phyloP scores from a whole-genome alignment of 2,888 invertebrate species.

The Rhogogaster chlorosoma region DNA sequence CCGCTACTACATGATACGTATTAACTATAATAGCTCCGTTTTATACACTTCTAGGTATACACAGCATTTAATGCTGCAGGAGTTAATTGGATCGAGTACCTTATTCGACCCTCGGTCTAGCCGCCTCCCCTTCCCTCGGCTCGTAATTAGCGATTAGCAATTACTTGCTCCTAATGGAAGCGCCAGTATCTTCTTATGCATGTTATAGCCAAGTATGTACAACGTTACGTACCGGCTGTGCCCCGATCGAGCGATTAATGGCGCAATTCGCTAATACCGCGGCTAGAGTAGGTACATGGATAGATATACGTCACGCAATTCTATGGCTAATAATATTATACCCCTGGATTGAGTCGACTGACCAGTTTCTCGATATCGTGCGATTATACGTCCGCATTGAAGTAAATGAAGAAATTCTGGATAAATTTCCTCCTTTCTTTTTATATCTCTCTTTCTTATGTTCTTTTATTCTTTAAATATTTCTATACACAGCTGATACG shows the following conservation, averaged over 20 bases:
- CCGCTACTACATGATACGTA: not conserved
- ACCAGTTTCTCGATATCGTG: not conserved
- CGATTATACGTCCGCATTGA: too few species aligned
- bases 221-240: not conserved
- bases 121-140: slow-evolving; percentile 33
- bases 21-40: not conserved
- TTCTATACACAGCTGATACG: not conserved
- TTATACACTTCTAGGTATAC: not conserved
- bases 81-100: slow-evolving; percentile 43
- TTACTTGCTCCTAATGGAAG: slow-evolving; percentile 65
- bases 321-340: not conserved
- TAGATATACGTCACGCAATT: slow-evolving; percentile 23
- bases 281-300: slow-evolving; percentile 53
- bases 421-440: too few species aligned
- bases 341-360: not conserved
- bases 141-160: slow-evolving; percentile 77
- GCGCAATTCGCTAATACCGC: slow-evolving; percentile 76
- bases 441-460: too few species aligned
- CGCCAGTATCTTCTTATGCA: not conserved
- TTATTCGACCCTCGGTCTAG: not conserved
- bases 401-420: too few species aligned
- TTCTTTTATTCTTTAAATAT: not conserved
- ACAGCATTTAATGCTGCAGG: not conserved
- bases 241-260: slow-evolving; percentile 76
- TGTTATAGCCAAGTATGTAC: not conserved